Base-by-base conservation (phyloP, 2,113 vertebrate genomes). In the Amia ocellicauda region DNA sequence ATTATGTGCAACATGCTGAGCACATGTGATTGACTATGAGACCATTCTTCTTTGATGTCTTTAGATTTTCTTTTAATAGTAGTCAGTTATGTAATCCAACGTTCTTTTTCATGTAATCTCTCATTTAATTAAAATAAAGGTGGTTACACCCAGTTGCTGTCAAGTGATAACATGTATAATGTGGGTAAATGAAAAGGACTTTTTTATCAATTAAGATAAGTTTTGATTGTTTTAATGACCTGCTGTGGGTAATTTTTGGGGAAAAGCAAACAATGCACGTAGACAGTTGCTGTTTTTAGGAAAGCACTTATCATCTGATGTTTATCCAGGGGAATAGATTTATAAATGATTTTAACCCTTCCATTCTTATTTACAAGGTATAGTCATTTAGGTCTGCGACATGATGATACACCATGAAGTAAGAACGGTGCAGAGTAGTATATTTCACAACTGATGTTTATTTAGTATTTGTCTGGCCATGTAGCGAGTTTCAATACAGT, bases 191-290 rank as follows among this genome's bases (percentile, higher is more conserved):
- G 26, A 67, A 68, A 69, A 69, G 56, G 13, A n/a, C 55, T 19
- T 28, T 49, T 61, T 75, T 75, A 71, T 73, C 68, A 58, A 58
- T 57, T 54, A 50, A 73, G 71, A 71, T 76, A 68, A 66, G 62
- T 69, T n/a, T n/a, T 36, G 52, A 64, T 69, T 61, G 64, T 67
- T 57, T 60, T 64, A 61, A 69, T 63, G 72, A 60, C 26, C 27
- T 58, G 62, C 67, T 65, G 62, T 74, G 45, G 52, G 50, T 17
- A 45, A 69, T 67, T 67, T 50, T 42, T 64, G 57, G 56, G 61
- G 59, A 43, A 67, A 56, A 54, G 56, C 26, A 19, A 49, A 50
- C 31, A n/a, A n/a, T n/a, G 52, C 74, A 73, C 60, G 68, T 64
- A 71, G 43, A 61, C 63, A 58, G 1, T 11, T 22, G 11, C 31